A percentile compares a stretch with the other conserved stretches of the same genome.
phyloP scores from a whole-genome alignment of 2,888 invertebrate species.

The Abrostola tripartita region DNA sequence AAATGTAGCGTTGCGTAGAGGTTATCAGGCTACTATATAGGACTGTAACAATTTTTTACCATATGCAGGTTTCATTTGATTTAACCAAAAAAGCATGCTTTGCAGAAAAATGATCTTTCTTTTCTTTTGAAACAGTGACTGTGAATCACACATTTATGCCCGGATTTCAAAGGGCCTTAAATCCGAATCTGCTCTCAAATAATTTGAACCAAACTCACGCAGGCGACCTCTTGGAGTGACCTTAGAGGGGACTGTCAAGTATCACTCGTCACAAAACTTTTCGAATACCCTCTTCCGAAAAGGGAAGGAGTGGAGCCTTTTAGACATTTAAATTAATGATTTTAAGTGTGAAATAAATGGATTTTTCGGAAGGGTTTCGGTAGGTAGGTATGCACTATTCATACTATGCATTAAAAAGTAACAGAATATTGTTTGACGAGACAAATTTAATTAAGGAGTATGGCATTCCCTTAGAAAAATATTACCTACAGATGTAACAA shows the following conservation, averaged over 20 bases:
- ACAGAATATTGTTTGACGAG: too few relatives aligned
- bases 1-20: too few relatives aligned
- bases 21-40: too few relatives aligned
- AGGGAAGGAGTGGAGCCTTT: background rate
- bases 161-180: background rate
- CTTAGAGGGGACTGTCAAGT: conserved; percentile 21
- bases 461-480: too few relatives aligned
- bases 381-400: background rate
- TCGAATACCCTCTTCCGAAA: conserved; percentile 3
- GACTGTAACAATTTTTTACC: too few relatives aligned
- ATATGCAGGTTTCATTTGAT: too few relatives aligned
- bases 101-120: too few relatives aligned
- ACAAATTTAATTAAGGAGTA: too few relatives aligned
- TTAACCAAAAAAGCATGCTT: too few relatives aligned
- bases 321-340: background rate
- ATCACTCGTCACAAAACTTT: conserved; percentile 43
- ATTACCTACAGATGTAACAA: background rate
- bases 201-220: conserved; percentile 13
- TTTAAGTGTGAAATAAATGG: background rate
- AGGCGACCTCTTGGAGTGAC: background rate
- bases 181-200: background rate
- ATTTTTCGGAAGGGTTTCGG: too few relatives aligned
- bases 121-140: too few relatives aligned
- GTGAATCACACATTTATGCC: background rate
- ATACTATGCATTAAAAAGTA: background rate